These are phyloP conservation scores for Pheosia gnoma DNA, from an alignment of 2,888 invertebrate species.

Conservation along the genomic window DNA sequence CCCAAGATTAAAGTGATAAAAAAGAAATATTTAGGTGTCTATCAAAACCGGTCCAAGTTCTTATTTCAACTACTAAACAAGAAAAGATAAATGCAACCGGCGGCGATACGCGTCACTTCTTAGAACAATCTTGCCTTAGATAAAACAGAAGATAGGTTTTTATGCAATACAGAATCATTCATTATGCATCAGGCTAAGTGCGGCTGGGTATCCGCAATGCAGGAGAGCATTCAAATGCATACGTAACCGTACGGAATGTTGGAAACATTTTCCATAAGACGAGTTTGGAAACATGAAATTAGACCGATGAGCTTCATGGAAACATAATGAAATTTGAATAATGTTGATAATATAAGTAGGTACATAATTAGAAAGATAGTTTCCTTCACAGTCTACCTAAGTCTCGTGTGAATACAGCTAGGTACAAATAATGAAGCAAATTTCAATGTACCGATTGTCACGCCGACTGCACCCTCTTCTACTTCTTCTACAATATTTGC, in stretches of 20 bases:
- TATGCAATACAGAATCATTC: slow-evolving; percentile 5
- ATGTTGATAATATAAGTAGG: too few species aligned
- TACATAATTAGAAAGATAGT: too few species aligned
- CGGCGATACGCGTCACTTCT: too few species aligned
- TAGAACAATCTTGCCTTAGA: background rate
- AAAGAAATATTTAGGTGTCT: background rate
- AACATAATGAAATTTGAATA: too few species aligned
- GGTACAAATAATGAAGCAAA: background rate
- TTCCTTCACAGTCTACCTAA: background rate
- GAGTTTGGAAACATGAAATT: too few species aligned
- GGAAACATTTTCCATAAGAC: too few species aligned
- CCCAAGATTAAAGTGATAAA: background rate
- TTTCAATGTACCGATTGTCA: background rate
- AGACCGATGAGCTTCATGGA: too few species aligned
- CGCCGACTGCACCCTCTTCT: background rate
- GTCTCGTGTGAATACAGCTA: background rate
- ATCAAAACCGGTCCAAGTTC: background rate
- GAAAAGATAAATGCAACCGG: too few species aligned
- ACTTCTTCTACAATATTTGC: slow-evolving; percentile 11
- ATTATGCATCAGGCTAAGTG: slow-evolving; percentile 18
- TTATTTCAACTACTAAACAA: too few species aligned
- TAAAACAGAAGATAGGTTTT: slow-evolving; percentile 2
- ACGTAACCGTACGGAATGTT: slow-evolving; percentile 7
- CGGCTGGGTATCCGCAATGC: slow-evolving; percentile 37
- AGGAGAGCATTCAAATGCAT: slow-evolving; percentile 21